Percentiles rank a stretch among this genome's conserved stretches.
phyloP scores from a whole-genome alignment of 2,888 invertebrate species.

The Spodoptera exigua region DNA sequence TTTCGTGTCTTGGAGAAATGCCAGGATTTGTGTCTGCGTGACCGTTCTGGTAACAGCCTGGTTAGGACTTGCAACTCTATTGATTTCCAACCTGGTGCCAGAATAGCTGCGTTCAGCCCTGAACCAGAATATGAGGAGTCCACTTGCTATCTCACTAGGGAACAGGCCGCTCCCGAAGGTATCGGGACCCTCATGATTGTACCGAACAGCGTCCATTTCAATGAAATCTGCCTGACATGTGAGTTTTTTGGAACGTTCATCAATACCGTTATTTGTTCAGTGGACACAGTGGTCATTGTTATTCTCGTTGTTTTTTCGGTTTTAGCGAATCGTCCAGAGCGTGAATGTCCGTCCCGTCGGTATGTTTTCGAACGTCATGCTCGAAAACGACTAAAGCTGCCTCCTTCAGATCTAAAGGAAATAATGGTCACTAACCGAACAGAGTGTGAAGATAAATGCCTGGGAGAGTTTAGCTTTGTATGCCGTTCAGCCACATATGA shows the following conservation, averaged over 20 bases:
- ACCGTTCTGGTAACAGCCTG: constrained; percentile 94
- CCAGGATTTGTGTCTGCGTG: constrained; percentile 95
- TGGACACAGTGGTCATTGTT: constrained; percentile 34
- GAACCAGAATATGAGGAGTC: constrained; percentile 96
- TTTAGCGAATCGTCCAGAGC: constrained; percentile 93
- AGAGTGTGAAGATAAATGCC: constrained; percentile 96
- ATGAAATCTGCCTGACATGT: constrained; percentile 96
- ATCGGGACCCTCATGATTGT: constrained; percentile 96
- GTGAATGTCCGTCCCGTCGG: constrained; percentile 96
- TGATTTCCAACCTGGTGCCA: constrained; percentile 96
- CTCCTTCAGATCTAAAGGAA: constrained; percentile 95
- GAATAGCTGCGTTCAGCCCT: constrained; percentile 94
- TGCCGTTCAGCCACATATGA: constrained; percentile 96
- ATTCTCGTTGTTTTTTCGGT: constrained; percentile 45
- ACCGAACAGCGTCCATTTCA: constrained; percentile 96
- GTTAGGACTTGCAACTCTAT: constrained; percentile 96
- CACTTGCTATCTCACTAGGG: constrained; percentile 95
- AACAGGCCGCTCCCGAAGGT: constrained; percentile 96
- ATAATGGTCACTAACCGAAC: constrained; percentile 95
- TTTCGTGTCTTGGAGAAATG: constrained; percentile 96
- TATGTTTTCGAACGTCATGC: constrained; percentile 97
- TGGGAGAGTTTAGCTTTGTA: constrained; percentile 96
- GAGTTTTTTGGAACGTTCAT: constrained; percentile 77
- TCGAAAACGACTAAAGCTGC: constrained; percentile 94
- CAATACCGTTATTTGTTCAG: constrained; percentile 31